Evolutionary conservation across 2,797 vertebrate species (phyloP).

Genomic region (Staurois parvus): DNA sequence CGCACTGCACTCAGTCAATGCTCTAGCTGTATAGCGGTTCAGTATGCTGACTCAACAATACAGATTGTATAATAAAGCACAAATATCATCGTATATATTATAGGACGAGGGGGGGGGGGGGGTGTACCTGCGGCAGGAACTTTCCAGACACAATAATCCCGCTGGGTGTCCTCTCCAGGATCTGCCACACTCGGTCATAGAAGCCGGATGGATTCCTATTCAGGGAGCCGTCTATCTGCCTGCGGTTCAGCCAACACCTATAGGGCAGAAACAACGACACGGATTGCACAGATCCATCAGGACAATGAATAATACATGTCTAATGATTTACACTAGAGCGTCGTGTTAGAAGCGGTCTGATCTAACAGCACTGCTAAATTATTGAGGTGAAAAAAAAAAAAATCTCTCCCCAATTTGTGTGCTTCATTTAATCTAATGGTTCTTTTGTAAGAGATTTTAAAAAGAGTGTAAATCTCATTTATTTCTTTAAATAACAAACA

Average conservation of each 20-base stretch:
- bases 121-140: constrained; percentile 90
- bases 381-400: background rate
- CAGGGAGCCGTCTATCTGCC: constrained; percentile 93
- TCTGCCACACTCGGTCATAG: constrained; percentile 97
- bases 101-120: background rate
- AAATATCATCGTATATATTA: background rate
- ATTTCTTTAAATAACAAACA: too few species aligned
- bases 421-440: background rate
- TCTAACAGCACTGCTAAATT: background rate
- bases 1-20: too few species aligned
- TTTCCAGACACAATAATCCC: constrained; percentile 87
- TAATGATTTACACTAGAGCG: background rate
- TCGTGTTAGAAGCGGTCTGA: background rate
- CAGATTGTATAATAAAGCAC: too few species aligned
- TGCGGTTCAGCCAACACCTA: constrained; percentile 91
- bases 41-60: too few species aligned
- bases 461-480: too few species aligned
- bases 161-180: constrained; percentile 91
- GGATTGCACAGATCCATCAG: background rate
- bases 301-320: background rate
- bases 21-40: too few species aligned
- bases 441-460: background rate
- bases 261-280: background rate
- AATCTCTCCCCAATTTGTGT: background rate
- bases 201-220: constrained; percentile 93